A percentile compares a stretch with the other conserved stretches of the same genome.
These are phyloP conservation scores for Pavo muticus DNA, from an alignment of 2,113 vertebrate genomes.

Conservation along the genomic window DNA sequence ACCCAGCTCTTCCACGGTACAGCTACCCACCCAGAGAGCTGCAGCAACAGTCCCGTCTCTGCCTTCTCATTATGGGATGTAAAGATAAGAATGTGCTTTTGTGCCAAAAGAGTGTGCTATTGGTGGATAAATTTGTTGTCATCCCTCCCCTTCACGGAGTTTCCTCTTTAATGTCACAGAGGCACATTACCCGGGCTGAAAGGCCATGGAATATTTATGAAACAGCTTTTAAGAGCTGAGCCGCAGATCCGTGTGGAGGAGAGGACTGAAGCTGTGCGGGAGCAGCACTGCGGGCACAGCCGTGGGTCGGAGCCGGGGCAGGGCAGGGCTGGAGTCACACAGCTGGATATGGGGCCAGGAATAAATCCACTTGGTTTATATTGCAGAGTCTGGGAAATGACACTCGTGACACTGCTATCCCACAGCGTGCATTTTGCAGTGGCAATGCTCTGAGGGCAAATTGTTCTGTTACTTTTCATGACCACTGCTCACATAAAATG, in stretches of 20 bases:
- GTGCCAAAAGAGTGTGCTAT: conserved; percentile 83
- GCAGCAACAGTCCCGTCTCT: conserved; percentile 69
- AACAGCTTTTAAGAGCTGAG: conserved; percentile 62
- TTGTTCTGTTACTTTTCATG: background rate
- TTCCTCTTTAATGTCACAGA: conserved; percentile 79
- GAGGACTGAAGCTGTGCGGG: background rate
- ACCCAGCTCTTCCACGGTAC: conserved; percentile 47
- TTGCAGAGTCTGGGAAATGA: background rate
- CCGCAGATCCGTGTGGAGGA: background rate
- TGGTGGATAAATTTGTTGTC: conserved; percentile 95
- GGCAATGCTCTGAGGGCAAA: background rate
- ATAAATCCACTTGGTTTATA: background rate
- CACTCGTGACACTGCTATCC: background rate
- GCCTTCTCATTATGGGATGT: conserved; percentile 83
- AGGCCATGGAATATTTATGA: conserved; percentile 80
- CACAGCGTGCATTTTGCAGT: background rate
- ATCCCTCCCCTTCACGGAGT: conserved; percentile 80
- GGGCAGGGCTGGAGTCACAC: background rate
- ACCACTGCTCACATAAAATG: background rate
- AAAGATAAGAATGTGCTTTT: conserved; percentile 83
- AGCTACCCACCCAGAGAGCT: conserved; percentile 70
- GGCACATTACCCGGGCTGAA: conserved; percentile 67
- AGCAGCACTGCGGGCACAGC: background rate
- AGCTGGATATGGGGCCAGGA: background rate
- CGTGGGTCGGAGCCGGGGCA: background rate